These are phyloP conservation scores for Botia almorhae DNA, from an alignment of 2,797 vertebrate species.

Conservation along the genomic window DNA sequence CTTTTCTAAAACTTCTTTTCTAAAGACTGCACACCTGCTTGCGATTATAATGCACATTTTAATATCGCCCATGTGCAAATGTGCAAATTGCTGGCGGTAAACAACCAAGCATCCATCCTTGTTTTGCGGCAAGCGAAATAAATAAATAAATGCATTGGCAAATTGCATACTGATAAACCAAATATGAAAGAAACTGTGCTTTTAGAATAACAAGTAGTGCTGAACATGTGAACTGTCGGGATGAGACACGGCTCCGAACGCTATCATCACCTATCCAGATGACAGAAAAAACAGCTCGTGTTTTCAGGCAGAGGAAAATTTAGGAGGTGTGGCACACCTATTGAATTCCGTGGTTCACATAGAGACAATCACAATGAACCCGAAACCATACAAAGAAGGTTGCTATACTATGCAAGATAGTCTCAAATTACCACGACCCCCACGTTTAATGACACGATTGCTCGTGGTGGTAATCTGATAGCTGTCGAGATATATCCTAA, in stretches of 20 bases:
- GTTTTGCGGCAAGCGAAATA: neutral
- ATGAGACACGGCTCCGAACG: neutral
- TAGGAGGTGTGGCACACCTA: neutral
- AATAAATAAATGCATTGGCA: neutral
- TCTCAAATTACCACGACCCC: constrained; percentile 47
- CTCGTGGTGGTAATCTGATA: constrained; percentile 37
- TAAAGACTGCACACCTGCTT: neutral
- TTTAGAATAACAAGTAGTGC: neutral
- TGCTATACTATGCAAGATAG: constrained; percentile 40
- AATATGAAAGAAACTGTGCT: constrained; percentile 7
- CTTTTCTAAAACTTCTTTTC: neutral
- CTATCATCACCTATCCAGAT: constrained; percentile 16
- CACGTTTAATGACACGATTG: constrained; percentile 35
- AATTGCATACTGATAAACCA: neutral
- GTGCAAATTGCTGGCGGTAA: neutral
- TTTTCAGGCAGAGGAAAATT: constrained; percentile 28
- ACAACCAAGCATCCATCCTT: neutral
- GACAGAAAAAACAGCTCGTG: constrained; percentile 8
- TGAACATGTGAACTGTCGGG: neutral
- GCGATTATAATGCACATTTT: neutral
- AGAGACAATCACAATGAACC: constrained; percentile 23
- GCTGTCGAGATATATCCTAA: constrained; percentile 27
- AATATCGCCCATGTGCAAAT: neutral
- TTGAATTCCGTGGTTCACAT: constrained; percentile 22
- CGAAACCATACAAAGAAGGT: constrained; percentile 26